A percentile compares a stretch with the other conserved stretches of the same genome.
Conservation (phyloP, 2,888 invertebrate genomes). For the Drosophila algonquin region DNA sequence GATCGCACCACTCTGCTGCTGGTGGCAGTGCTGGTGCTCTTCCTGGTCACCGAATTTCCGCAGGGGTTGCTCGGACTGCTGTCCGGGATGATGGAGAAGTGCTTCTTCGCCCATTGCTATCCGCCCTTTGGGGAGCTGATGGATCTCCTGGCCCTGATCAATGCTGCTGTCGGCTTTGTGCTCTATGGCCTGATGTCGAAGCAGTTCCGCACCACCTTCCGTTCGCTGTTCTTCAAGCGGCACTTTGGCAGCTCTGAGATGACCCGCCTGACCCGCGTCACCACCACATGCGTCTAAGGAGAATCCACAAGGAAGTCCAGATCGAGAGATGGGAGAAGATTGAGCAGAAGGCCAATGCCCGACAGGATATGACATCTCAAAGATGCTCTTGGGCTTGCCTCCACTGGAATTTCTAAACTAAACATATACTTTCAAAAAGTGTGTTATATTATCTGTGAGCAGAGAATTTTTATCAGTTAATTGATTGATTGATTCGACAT, state of each 20-base stretch:
- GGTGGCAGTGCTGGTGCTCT: slow-evolving; percentile 92
- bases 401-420: slow-evolving; percentile 31
- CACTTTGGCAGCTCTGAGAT: slow-evolving; percentile 85
- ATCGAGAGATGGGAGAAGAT: background rate
- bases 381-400: slow-evolving; percentile 17
- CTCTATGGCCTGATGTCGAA: slow-evolving; percentile 97
- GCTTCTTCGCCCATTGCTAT: slow-evolving; percentile 92
- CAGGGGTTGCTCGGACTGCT: slow-evolving; percentile 90
- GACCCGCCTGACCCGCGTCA: slow-evolving; percentile 82
- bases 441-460: slow-evolving; percentile 24
- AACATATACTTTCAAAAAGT: slow-evolving; percentile 50
- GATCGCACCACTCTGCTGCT: slow-evolving; percentile 96
- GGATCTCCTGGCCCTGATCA: slow-evolving; percentile 94
- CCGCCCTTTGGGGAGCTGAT: slow-evolving; percentile 92
- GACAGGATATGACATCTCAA: slow-evolving; percentile 14
- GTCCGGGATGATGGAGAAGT: slow-evolving; percentile 88
- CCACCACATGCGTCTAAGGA: slow-evolving; percentile 82
- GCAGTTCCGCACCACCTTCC: slow-evolving; percentile 93
- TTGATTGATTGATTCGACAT: slow-evolving; percentile 19
- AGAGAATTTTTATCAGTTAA: slow-evolving; percentile 7
- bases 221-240: slow-evolving; percentile 88
- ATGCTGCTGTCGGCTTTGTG: slow-evolving; percentile 96
- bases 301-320: background rate
- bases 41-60: slow-evolving; percentile 95
- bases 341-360: slow-evolving; percentile 10